Evolutionary conservation across 2,113 vertebrate genomes (phyloP).

Genomic region (Peromyscus californicus): DNA sequence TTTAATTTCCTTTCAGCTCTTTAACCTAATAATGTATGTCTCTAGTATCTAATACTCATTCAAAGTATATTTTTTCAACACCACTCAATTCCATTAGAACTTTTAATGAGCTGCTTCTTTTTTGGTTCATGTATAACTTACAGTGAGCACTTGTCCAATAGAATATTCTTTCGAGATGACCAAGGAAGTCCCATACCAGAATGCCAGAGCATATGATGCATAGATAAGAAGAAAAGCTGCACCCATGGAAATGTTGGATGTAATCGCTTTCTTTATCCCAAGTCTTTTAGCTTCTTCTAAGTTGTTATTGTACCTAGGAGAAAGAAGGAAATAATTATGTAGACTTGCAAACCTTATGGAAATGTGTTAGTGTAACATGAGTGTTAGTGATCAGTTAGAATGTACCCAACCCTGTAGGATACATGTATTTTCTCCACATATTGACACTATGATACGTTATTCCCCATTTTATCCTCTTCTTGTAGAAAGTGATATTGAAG

Average conservation of each 20-base stretch:
- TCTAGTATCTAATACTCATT: not conserved
- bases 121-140: slow-evolving; percentile 83
- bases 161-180: slow-evolving; percentile 88
- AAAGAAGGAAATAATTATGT: slow-evolving; percentile 45
- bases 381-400: not conserved
- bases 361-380: not conserved
- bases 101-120: slow-evolving; percentile 20
- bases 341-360: not conserved
- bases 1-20: slow-evolving; percentile 10
- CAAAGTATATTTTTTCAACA: not conserved
- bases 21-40: not conserved
- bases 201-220: slow-evolving; percentile 90
- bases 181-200: slow-evolving; percentile 92
- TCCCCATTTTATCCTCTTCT: not conserved
- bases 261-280: slow-evolving; percentile 91
- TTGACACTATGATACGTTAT: not conserved
- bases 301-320: slow-evolving; percentile 87
- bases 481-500: slow-evolving; percentile 21
- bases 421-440: not conserved
- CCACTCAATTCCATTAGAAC: not conserved
- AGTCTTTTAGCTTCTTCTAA: slow-evolving; percentile 88
- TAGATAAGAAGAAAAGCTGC: slow-evolving; percentile 89
- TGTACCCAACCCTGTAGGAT: not conserved
- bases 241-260: slow-evolving; percentile 88
- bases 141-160: slow-evolving; percentile 90